phyloP scores from a whole-genome alignment of 2,113 vertebrate genomes.

The Cephalopholis sonnerati region DNA sequence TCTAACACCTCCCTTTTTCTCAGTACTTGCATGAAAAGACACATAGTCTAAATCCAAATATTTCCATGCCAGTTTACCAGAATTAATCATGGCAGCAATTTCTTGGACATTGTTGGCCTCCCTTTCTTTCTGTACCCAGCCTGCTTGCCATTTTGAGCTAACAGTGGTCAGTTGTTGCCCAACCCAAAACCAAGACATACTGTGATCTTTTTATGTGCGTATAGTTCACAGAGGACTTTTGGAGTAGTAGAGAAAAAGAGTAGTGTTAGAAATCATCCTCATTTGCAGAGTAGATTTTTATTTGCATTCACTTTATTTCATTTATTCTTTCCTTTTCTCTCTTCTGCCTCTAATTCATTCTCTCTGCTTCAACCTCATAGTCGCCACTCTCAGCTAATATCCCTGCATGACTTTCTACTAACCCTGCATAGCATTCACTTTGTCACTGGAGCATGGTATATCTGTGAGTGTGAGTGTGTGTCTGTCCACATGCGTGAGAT shows the following conservation, averaged over 20 bases:
- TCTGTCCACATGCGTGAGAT: conserved; percentile 28
- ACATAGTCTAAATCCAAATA: conserved; percentile 1
- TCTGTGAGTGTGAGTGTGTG: conserved; percentile 61
- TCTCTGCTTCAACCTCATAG: conserved; percentile 17
- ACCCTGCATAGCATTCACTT: conserved; percentile 48
- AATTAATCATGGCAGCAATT: neutral
- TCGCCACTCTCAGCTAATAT: conserved; percentile 27
- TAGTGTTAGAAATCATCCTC: conserved; percentile 50
- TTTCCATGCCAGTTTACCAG: neutral
- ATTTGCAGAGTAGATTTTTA: conserved; percentile 11
- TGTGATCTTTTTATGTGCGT: neutral
- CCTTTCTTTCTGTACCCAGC: neutral
- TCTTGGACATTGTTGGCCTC: conserved; percentile 8
- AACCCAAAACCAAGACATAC: conserved; percentile 16
- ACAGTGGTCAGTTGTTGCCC: neutral
- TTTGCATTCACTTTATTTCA: neutral
- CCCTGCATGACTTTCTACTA: conserved; percentile 75
- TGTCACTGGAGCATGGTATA: conserved; percentile 73
- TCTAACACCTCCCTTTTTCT: conserved; percentile 72
- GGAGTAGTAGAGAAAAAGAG: conserved; percentile 61
- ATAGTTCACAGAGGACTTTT: conserved; percentile 16
- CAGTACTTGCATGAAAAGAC: conserved; percentile 36
- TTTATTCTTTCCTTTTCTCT: conserved; percentile 10
- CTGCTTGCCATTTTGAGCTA: neutral
- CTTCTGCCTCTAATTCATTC: conserved; percentile 7